Evolutionary conservation across 1,140 invertebrate genomes (phyloP).

Genomic region (Yoshiicerus persimilis): DNA sequence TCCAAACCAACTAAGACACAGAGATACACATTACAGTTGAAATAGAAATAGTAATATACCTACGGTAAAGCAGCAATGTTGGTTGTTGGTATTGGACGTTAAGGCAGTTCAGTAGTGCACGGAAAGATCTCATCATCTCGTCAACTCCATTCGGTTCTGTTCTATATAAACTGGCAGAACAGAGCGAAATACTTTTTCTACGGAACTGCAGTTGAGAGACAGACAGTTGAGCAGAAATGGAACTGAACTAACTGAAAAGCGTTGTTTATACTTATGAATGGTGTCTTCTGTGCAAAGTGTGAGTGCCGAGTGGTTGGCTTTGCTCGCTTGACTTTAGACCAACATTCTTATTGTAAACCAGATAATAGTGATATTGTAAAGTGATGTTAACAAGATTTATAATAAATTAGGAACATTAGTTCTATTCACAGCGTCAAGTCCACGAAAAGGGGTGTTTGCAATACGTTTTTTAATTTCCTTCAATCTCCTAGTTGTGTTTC

Average conservation of each 20-base stretch:
- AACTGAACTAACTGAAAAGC: neutral
- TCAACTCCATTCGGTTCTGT: neutral
- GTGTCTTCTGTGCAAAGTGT: neutral
- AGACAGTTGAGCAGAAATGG: neutral
- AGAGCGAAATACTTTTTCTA: neutral
- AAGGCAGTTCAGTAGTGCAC: neutral
- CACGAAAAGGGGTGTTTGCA: too few species aligned
- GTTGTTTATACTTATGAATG: neutral
- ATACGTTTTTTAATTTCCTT: too few species aligned
- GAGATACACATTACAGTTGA: too few species aligned
- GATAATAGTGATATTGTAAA: too few species aligned
- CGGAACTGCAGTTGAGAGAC: neutral
- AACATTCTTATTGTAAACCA: too few species aligned
- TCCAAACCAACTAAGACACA: too few species aligned
- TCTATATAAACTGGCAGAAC: neutral
- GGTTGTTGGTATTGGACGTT: neutral
- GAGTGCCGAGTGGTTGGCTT: too few species aligned
- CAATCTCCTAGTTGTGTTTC: too few species aligned
- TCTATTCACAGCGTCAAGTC: too few species aligned
- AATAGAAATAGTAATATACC: too few species aligned
- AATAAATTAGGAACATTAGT: too few species aligned
- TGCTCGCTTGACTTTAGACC: neutral
- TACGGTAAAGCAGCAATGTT: neutral
- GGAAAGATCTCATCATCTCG: neutral
- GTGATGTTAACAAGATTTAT: neutral